These are phyloP conservation scores for Tribolium freemani DNA, from an alignment of 2,888 invertebrate species.

Conservation along the genomic window DNA sequence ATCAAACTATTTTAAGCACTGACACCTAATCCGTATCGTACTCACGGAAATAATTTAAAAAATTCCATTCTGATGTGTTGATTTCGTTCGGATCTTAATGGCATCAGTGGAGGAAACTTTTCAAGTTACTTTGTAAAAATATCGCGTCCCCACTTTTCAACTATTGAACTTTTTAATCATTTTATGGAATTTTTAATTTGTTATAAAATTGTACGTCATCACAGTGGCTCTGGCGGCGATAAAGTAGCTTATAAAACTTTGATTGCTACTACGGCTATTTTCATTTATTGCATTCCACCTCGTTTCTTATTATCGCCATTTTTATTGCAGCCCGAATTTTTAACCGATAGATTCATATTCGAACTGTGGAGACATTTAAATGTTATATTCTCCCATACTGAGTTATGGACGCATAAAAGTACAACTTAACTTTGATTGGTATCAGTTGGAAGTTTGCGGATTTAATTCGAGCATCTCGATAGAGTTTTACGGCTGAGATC, in stretches of 20 bases:
- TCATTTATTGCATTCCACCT: constrained; percentile 62
- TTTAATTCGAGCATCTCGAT: constrained; percentile 55
- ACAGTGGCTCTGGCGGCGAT: constrained; percentile 50
- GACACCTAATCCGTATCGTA: not conserved
- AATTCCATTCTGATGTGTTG: not conserved
- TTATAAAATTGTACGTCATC: constrained; percentile 51
- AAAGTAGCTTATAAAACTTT: constrained; percentile 62
- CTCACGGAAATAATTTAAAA: not conserved
- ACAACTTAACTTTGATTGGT: constrained; percentile 63
- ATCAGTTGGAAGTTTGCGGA: constrained; percentile 61
- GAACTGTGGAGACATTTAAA: constrained; percentile 54
- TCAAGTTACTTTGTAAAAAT: not conserved
- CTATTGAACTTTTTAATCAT: constrained; percentile 49
- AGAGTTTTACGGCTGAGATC: constrained; percentile 60
- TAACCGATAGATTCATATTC: constrained; percentile 58
- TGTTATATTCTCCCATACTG: constrained; percentile 56
- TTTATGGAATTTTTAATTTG: constrained; percentile 59
- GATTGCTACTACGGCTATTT: constrained; percentile 58
- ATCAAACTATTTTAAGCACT: not conserved
- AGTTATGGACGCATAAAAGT: constrained; percentile 63
- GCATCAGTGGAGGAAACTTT: not conserved
- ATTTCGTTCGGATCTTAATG: not conserved
- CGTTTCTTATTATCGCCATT: constrained; percentile 60
- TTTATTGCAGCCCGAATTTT: constrained; percentile 59
- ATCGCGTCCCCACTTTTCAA: not conserved